Conservation (phyloP, 2,113 vertebrate genomes). For the Microcebus tavaratra region DNA sequence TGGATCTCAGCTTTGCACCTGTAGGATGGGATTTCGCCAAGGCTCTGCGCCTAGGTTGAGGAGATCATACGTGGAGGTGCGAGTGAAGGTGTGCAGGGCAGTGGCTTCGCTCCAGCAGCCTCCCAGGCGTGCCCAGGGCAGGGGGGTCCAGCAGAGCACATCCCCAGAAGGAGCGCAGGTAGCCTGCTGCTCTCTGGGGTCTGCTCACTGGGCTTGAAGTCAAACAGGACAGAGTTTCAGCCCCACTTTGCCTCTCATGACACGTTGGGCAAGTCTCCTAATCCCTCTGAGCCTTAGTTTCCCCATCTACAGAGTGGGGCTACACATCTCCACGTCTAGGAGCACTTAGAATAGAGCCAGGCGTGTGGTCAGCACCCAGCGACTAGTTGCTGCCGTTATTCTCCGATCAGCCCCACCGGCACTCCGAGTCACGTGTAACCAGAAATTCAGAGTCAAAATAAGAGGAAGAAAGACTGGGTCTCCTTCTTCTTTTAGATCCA, state of each 20-base stretch:
- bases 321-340: background rate
- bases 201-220: background rate
- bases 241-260: background rate
- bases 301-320: background rate
- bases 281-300: background rate
- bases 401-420: background rate
- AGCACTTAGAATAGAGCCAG: background rate
- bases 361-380: background rate
- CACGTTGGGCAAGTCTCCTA: background rate
- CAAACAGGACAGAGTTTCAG: background rate
- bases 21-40: background rate
- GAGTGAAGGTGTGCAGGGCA: accelerated
- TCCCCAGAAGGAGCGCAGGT: background rate
- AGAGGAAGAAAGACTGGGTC: background rate
- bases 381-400: background rate
- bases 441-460: background rate
- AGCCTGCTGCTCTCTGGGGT: background rate
- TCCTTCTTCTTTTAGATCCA: background rate
- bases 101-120: background rate
- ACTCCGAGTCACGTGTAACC: background rate
- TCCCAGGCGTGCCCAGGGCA: background rate
- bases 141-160: accelerated
- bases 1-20: background rate
- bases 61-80: accelerated
- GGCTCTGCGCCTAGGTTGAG: too few species aligned